These are phyloP conservation scores for Melanargia galathea DNA, from an alignment of 2,888 invertebrate genomes.

Conservation along the genomic window DNA sequence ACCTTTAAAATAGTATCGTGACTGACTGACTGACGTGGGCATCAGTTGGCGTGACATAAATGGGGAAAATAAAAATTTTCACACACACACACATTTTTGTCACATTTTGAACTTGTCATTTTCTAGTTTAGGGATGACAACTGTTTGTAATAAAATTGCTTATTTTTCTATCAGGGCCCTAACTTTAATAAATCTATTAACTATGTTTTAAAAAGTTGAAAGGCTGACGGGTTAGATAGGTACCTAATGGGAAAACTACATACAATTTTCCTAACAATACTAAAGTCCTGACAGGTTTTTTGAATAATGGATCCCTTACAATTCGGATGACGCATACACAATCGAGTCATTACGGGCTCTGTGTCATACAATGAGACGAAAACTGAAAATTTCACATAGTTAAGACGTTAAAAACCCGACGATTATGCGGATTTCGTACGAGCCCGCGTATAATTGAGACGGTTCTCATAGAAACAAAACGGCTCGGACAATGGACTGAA, in stretches of 20 bases:
- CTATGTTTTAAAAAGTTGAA: not conserved
- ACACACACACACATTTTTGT: not conserved
- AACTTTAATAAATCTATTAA: not conserved
- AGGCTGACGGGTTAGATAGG: conserved; percentile 1
- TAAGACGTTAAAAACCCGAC: conserved; percentile 76
- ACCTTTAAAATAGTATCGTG: too few relatives aligned
- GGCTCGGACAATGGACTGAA: conserved; percentile 78
- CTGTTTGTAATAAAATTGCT: not conserved
- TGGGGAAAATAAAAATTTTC: not conserved
- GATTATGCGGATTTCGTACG: conserved; percentile 78
- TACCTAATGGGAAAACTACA: conserved; percentile 16
- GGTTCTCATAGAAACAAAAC: conserved; percentile 80
- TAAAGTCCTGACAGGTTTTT: conserved; percentile 17
- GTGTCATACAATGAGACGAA: conserved; percentile 70
- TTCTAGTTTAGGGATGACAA: not conserved
- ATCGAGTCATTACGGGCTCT: conserved; percentile 56
- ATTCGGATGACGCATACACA: conserved; percentile 48
- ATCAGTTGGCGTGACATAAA: too few relatives aligned
- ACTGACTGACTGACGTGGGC: too few relatives aligned
- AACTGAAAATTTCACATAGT: conserved; percentile 77
- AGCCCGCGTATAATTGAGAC: conserved; percentile 72
- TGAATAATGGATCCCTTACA: conserved; percentile 32
- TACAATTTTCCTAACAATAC: conserved; percentile 23
- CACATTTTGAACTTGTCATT: not conserved
- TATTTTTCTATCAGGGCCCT: not conserved